Evolutionary conservation across 2,797 vertebrate species (phyloP).

Genomic region (Melopsittacus undulatus): DNA sequence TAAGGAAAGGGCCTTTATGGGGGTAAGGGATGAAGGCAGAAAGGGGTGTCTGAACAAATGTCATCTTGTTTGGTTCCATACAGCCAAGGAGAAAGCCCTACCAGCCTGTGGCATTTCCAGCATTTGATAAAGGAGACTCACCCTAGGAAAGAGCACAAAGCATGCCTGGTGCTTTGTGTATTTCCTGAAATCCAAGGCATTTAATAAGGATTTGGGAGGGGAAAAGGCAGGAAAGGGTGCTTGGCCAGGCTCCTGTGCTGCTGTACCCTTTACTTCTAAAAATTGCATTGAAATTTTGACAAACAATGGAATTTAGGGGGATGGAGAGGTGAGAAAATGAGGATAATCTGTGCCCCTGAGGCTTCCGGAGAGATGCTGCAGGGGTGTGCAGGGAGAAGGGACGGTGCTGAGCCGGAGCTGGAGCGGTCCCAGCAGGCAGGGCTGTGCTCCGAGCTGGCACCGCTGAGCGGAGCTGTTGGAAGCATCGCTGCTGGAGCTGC

Average conservation of each 20-base stretch:
- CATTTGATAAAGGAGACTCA: neutral
- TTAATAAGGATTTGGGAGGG: neutral
- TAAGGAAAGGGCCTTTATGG: neutral
- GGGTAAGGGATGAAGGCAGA: neutral
- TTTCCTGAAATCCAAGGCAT: neutral
- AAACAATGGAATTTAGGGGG: neutral
- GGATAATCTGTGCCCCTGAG: neutral
- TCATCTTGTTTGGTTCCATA: accelerated
- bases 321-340: neutral
- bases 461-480: conserved; percentile 58
- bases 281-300: accelerated
- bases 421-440: neutral
- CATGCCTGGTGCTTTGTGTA: neutral
- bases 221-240: neutral
- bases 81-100: neutral
- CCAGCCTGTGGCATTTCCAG: neutral
- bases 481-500: neutral
- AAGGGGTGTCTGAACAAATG: neutral
- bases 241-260: neutral
- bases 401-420: neutral
- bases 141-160: neutral
- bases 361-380: neutral
- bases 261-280: neutral
- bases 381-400: accelerated
- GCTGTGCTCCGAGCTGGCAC: neutral